These are phyloP conservation scores for Lepus townsendii DNA, from an alignment of 2,797 vertebrate genomes.

Conservation along the genomic window DNA sequence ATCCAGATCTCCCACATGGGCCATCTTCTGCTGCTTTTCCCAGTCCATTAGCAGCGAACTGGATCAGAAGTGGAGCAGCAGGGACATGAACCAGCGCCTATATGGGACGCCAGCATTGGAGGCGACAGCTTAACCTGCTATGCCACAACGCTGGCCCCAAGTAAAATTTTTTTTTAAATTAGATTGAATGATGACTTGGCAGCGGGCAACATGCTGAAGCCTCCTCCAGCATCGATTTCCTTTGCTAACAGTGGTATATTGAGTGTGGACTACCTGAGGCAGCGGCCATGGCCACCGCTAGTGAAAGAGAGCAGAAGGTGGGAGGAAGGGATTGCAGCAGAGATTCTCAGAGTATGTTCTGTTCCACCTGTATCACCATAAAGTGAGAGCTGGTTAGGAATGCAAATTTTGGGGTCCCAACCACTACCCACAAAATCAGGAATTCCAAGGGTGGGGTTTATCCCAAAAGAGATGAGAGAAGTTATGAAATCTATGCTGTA, in stretches of 20 bases:
- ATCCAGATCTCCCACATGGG: too few relatives aligned
- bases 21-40: too few relatives aligned
- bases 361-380: background rate
- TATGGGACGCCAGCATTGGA: too few relatives aligned
- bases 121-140: too few relatives aligned
- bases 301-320: background rate
- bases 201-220: background rate
- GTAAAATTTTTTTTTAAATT: background rate
- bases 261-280: background rate
- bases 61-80: too few relatives aligned
- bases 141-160: too few relatives aligned
- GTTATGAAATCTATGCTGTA: background rate
- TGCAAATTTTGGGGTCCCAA: background rate
- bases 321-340: background rate
- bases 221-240: background rate
- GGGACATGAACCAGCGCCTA: too few relatives aligned
- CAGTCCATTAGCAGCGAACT: too few relatives aligned
- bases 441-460: background rate
- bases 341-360: background rate
- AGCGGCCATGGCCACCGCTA: background rate
- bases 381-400: background rate
- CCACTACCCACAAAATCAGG: background rate
- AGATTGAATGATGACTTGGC: background rate
- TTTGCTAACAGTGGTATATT: background rate
- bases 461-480: background rate